Evolutionary conservation across 2,113 vertebrate species (phyloP), one percentile per base, ranked within the genome.

Genomic region (Rhizomys pruinosus): DNA sequence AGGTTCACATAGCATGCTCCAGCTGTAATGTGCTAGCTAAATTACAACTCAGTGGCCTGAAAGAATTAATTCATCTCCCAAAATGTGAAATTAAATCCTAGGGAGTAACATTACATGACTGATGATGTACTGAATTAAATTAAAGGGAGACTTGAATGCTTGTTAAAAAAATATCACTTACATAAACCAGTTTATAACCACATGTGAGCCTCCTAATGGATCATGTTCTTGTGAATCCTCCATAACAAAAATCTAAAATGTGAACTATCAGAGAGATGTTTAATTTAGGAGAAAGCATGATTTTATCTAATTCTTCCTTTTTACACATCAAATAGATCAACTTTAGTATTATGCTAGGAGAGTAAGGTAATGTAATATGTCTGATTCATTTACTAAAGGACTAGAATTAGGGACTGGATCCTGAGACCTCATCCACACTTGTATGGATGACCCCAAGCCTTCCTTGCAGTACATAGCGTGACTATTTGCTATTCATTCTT

Each of bases 11-110:
- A 87, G 94, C 94, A 78, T 91, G 91, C 89, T 94, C 95, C 94
- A 96, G 90, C 96, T 96, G 89, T 95, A 95, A 93, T 95, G 79
- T 89, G 89, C 96, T 90, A 94, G 90, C 96, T 93, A 97, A 96
- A 96, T 95, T 96, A 96, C 92, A 97, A 95, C 93, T 88, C 92
- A 97, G 92, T 96, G 94, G 94, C 94, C 95, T 86, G 95, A 97
- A 97, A 97, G 95, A 97, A 97, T 97, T 96, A 97, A 97, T 97
- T 97, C 95, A 97, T 96, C 96, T 97, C 93, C 95, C 95, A 97
- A 97, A 97, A 97, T 97, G 96, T 97, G 95, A 97, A 97, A 97
- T 96, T 96, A 97, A 97, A 94, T 97, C 96, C 96, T 96, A 95
- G 93, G 93, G 96, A 97, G 96, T 95, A 96, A 96, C 91, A 96